Conservation (phyloP, 2,113 vertebrate genomes). For the Oreochromis tanganicae region DNA sequence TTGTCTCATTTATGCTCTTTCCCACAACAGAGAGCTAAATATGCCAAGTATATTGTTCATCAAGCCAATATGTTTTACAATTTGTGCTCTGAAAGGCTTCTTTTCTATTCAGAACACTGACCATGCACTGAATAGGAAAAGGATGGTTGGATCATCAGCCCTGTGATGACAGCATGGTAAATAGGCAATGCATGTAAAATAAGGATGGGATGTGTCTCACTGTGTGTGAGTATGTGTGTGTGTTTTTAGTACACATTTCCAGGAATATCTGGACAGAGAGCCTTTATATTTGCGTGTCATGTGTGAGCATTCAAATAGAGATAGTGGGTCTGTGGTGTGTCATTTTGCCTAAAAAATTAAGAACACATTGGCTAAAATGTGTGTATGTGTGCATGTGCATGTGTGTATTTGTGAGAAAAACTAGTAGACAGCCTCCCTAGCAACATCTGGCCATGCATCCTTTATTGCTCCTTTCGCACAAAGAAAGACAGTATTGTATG, state of each 20-base stretch:
- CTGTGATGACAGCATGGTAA: slow-evolving; percentile 6
- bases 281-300: slow-evolving; percentile 37
- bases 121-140: background rate
- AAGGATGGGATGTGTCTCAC: background rate
- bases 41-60: slow-evolving; percentile 17
- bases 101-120: slow-evolving; percentile 21
- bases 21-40: background rate
- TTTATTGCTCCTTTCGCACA: slow-evolving; percentile 46
- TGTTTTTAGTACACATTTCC: background rate
- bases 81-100: slow-evolving; percentile 11
- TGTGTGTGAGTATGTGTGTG: background rate
- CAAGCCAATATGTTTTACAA: background rate
- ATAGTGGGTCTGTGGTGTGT: slow-evolving; percentile 64
- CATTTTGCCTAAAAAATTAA: slow-evolving; percentile 64
- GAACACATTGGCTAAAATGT: slow-evolving; percentile 62
- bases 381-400: background rate
- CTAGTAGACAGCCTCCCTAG: slow-evolving; percentile 39
- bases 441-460: slow-evolving; percentile 69
- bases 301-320: slow-evolving; percentile 28
- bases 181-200: background rate
- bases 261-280: slow-evolving; percentile 39
- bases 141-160: background rate
- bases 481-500: slow-evolving; percentile 75
- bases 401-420: background rate
- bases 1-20: background rate